Base-by-base conservation (phyloP, 1,140 invertebrate species). In the Venturia canescens region DNA sequence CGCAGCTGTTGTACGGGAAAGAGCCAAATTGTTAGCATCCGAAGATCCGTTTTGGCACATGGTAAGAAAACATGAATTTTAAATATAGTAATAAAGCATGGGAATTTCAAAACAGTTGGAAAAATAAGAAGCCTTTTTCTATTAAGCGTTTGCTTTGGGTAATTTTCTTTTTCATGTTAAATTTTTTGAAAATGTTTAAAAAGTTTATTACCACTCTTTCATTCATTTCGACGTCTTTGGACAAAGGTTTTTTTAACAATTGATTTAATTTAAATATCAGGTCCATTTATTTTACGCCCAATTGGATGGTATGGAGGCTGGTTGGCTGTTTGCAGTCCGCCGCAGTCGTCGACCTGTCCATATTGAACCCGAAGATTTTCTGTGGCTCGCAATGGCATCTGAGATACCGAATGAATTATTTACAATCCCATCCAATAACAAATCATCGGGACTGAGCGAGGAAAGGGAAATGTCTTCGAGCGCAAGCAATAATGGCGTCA, bases 11-110 rank as follows among this genome's bases (percentile, higher is more conserved):
- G 95, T 96, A 88, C 94, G 94, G 23, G 87, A 90, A 72, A 92
- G 93, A 80, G 94, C 95, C 6, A 90, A 92, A 6, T 85, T 91
- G 31, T 86, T 89, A 26, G 89, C 91, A 74, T 83, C 89, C 53
- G 88, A 89, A 53, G 94, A 96, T 87, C 92, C 94, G n/a, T 96
- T 95, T 89, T 97, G 96, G 96, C 94, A 97, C 89, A 96, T 97
- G 91, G 96, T 96, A 89, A 91, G 89, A 76, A 38, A 63, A 63
- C 26, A 1, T 60, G n/a, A 63, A 63, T 63, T 3, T 26, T 63
- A 15, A 26, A 57, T 9, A 16, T 18, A 16, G 4, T 57, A 57
- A 57, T 9, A 57, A 57, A n/a, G 15, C 15, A 44, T 44, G 6
- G 38, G 15, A 44, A n/a, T n/a, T n/a, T n/a, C n/a, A n/a, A n/a